These are phyloP conservation scores for Caranx ignobilis DNA, from an alignment of 2,113 vertebrate species.

Conservation along the genomic window DNA sequence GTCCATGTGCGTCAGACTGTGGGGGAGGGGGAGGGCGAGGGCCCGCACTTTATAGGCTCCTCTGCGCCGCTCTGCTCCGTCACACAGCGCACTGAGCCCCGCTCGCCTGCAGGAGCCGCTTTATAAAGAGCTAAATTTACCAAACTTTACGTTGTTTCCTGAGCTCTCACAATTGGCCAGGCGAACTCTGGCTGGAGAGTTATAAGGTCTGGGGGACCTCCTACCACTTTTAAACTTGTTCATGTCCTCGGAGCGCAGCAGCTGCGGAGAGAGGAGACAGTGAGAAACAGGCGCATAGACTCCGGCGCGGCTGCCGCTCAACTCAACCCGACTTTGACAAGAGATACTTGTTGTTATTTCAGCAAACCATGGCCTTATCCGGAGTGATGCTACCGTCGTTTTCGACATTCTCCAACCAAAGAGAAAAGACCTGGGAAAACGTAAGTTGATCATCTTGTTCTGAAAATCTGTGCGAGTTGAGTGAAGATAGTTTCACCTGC, in stretches of 20 bases:
- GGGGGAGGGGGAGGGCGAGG: slow-evolving; percentile 55
- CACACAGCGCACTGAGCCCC: slow-evolving; percentile 59
- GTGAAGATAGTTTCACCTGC: background rate
- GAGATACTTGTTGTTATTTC: slow-evolving; percentile 46
- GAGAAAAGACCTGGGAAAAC: slow-evolving; percentile 90
- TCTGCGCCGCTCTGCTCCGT: slow-evolving; percentile 50
- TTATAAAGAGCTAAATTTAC: slow-evolving; percentile 95
- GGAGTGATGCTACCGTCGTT: slow-evolving; percentile 94
- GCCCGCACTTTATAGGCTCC: slow-evolving; percentile 70
- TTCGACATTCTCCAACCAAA: slow-evolving; percentile 92
- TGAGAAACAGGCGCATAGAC: slow-evolving; percentile 54
- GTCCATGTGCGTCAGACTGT: slow-evolving; percentile 52
- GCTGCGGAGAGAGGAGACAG: slow-evolving; percentile 65
- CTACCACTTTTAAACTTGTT: slow-evolving; percentile 78
- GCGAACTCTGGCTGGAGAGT: slow-evolving; percentile 59
- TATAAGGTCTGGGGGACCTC: slow-evolving; percentile 83
- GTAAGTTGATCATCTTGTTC: slow-evolving; percentile 83
- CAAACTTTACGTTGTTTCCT: slow-evolving; percentile 91
- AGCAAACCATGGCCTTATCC: slow-evolving; percentile 88
- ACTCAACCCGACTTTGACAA: slow-evolving; percentile 40
- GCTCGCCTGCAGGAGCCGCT: slow-evolving; percentile 58
- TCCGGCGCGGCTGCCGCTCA: slow-evolving; percentile 54
- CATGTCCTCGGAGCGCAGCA: slow-evolving; percentile 72
- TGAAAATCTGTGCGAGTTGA: background rate
- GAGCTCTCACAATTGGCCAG: slow-evolving; percentile 88